A percentile compares a stretch with the other conserved stretches of the same genome.
Conservation (phyloP, 2,888 invertebrate species). For the Sinotaia quadrata region DNA sequence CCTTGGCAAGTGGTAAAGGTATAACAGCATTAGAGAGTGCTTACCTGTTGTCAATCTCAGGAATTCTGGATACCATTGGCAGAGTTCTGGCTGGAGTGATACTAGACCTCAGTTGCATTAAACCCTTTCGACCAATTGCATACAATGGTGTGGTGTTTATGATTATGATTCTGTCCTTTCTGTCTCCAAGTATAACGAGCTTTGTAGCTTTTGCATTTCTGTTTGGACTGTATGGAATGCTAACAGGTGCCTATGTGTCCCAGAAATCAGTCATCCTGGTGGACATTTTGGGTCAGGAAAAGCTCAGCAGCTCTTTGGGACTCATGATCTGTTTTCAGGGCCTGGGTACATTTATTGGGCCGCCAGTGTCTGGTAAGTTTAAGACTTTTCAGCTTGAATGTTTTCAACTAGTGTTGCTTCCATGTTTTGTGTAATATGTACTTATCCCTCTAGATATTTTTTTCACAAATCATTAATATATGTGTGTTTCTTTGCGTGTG, state of each 20-base stretch:
- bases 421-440: neutral
- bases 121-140: conserved; percentile 46
- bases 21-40: conserved; percentile 48
- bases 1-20: conserved; percentile 51
- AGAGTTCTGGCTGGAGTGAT: conserved; percentile 50
- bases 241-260: conserved; percentile 57
- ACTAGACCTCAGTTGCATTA: conserved; percentile 47
- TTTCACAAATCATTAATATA: neutral
- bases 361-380: conserved; percentile 57
- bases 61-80: conserved; percentile 50
- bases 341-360: conserved; percentile 54
- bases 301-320: conserved; percentile 58
- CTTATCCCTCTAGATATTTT: neutral
- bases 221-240: conserved; percentile 50
- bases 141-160: conserved; percentile 55
- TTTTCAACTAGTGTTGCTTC: neutral
- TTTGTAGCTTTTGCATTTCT: conserved; percentile 44
- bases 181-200: conserved; percentile 43
- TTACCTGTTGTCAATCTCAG: conserved; percentile 52
- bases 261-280: conserved; percentile 63
- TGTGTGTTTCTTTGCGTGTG: neutral
- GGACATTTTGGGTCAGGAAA: conserved; percentile 58
- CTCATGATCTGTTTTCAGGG: conserved; percentile 58
- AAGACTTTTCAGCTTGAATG: neutral
- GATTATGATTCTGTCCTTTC: conserved; percentile 46